Evolutionary conservation across 2,797 vertebrate species (phyloP).

Genomic region (Cynodonichthys magdalenae): DNA sequence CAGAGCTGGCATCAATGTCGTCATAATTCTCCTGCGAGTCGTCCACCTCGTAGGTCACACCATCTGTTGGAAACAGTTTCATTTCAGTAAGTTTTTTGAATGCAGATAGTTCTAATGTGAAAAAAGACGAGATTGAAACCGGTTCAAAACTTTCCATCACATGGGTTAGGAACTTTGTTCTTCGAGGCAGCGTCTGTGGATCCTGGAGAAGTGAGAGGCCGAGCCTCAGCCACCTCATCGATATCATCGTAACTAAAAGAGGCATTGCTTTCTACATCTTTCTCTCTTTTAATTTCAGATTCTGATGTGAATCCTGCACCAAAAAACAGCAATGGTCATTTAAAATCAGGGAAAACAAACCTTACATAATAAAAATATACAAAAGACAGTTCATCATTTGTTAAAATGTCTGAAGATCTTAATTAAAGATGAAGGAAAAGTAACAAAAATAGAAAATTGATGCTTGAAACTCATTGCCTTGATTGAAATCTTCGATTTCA

Average conservation of each 20-base stretch:
- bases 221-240: constrained; percentile 20
- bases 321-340: constrained; percentile 2
- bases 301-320: constrained; percentile 25
- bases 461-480: constrained; percentile 32
- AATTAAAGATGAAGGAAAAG: background rate
- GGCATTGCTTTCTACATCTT: constrained; percentile 7
- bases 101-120: background rate
- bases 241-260: constrained; percentile 70
- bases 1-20: constrained; percentile 47
- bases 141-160: constrained; percentile 30
- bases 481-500: constrained; percentile 24
- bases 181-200: background rate
- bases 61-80: constrained; percentile 38
- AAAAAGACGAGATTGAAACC: background rate
- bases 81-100: background rate
- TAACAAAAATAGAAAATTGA: background rate
- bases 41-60: constrained; percentile 54
- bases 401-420: background rate
- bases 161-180: background rate
- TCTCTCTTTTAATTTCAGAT: background rate
- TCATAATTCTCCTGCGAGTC: constrained; percentile 63
- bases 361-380: background rate
- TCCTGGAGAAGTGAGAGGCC: constrained; percentile 4
- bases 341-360: background rate
- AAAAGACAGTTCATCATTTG: background rate